Evolutionary conservation across 2,888 invertebrate genomes (phyloP).

Genomic region (Imbricaverruca yamaguchii): DNA sequence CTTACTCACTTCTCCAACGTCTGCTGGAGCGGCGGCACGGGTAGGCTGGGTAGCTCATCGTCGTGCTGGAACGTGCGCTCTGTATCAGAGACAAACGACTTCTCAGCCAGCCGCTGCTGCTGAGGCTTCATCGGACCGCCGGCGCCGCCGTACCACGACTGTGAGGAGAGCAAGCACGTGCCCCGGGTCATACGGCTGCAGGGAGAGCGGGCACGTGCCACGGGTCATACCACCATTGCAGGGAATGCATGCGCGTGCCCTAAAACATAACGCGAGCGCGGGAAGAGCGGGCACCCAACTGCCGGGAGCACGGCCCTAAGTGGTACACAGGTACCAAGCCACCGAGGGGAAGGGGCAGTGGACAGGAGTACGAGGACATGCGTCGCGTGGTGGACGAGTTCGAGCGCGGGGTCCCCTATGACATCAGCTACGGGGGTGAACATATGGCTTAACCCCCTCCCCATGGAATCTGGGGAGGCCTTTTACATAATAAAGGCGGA

Average conservation of each 20-base stretch:
- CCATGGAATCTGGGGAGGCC: no score
- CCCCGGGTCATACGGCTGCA: no score
- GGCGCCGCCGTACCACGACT: neutral
- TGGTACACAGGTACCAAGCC: no score
- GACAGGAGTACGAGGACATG: constrained; percentile 45
- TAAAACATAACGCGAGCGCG: no score
- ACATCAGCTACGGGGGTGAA: no score
- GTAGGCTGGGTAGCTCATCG: constrained; percentile 48
- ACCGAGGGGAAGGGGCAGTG: constrained; percentile 32
- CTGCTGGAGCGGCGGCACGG: constrained; percentile 48
- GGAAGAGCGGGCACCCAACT: no score
- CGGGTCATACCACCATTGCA: neutral
- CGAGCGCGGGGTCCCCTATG: constrained; percentile 37
- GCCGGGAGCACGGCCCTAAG: no score
- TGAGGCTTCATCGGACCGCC: neutral
- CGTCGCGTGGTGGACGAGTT: constrained; percentile 46
- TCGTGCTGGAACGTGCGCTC: constrained; percentile 49
- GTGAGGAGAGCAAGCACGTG: neutral
- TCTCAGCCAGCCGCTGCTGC: neutral
- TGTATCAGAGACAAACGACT: constrained; percentile 1
- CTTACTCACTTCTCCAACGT: constrained; percentile 43
- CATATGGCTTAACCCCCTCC: no score
- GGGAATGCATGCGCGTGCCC: no score
- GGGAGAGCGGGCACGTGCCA: no score
- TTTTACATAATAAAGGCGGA: no score